Evolutionary conservation across 2,113 vertebrate genomes (phyloP), one percentile per base, ranked within the genome.

Genomic region (Dipodomys merriami): DNA sequence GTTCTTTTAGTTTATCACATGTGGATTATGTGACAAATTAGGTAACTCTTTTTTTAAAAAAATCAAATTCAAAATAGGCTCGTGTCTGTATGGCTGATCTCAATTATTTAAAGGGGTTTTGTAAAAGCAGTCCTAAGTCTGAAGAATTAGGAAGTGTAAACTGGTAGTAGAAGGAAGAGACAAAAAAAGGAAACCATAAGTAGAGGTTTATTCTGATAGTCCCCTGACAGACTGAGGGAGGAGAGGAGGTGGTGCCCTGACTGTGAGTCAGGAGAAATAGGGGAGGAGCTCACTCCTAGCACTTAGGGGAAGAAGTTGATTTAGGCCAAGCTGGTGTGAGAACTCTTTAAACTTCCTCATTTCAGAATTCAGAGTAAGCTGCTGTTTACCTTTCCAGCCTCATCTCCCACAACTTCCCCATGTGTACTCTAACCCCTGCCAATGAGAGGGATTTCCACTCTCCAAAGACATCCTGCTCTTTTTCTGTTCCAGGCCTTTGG

Each of bases 311-410:
- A 91, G 87, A 94, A 89, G 33, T 49, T 62, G 57, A 78, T 64
- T 10, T 1, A 72, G 46, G 57, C 86, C 88, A 86, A 93, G 33
- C 46, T 90, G 67, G 44, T 78, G 53, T 68, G 44, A 33, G 83
- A 95, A 88, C 83, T 92, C 83, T 83, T 85, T 77, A 68, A 88
- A 95, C 92, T 95, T 97, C 94, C 95, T 96, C 83, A 82, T 95
- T 29, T 95, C 76, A n/a, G 77, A 96, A 83, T 96, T 96, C 93
- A 96, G 81, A 91, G 72, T 91, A 94, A 96, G 86, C 77, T 91
- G 74, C 81, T 94, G 64, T 93, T 94, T 80, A 92, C 74, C 44
- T 94, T 83, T 83, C 62, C 39, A 93, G 22, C 13, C 15, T 69
- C 73, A 68, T 65, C 20, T 39, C 67, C 78, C 53, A 78, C 72